Percentiles rank a stretch among this genome's conserved stretches.
phyloP scores from a whole-genome alignment of 2,888 invertebrate species.

The Pachycephus smyrnensis region DNA sequence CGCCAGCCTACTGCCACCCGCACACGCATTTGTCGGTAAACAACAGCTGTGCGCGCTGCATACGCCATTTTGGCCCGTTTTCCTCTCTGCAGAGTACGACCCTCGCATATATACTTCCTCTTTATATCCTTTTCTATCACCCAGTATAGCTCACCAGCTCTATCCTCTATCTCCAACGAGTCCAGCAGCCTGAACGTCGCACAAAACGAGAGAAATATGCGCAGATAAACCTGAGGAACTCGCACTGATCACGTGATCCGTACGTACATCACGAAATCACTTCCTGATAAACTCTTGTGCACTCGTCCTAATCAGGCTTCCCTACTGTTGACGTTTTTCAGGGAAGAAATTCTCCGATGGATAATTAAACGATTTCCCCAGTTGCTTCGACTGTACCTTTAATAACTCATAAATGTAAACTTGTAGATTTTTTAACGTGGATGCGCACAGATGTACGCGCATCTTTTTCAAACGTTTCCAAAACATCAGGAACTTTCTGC shows the following conservation, averaged over 20 bases:
- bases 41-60: constrained; percentile 58
- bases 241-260: constrained; percentile 33
- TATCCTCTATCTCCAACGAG: background rate
- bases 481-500: background rate
- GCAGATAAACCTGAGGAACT: constrained; percentile 26
- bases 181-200: background rate
- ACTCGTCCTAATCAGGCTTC: background rate
- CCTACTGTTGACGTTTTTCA: background rate
- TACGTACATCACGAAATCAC: constrained; percentile 28
- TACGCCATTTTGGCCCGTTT: constrained; percentile 47
- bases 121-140: background rate
- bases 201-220: background rate
- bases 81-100: background rate
- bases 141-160: background rate
- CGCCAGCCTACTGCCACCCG: constrained; percentile 30
- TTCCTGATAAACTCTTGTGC: constrained; percentile 10
- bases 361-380: background rate
- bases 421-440: background rate
- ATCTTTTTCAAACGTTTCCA: background rate
- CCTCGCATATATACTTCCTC: constrained; percentile 20
- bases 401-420: background rate
- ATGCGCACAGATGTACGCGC: background rate
- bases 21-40: constrained; percentile 60
- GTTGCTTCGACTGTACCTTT: background rate
- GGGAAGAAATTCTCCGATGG: too few relatives aligned